Evolutionary conservation across 2,113 vertebrate species (phyloP).

Genomic region (Acinonyx jubatus): DNA sequence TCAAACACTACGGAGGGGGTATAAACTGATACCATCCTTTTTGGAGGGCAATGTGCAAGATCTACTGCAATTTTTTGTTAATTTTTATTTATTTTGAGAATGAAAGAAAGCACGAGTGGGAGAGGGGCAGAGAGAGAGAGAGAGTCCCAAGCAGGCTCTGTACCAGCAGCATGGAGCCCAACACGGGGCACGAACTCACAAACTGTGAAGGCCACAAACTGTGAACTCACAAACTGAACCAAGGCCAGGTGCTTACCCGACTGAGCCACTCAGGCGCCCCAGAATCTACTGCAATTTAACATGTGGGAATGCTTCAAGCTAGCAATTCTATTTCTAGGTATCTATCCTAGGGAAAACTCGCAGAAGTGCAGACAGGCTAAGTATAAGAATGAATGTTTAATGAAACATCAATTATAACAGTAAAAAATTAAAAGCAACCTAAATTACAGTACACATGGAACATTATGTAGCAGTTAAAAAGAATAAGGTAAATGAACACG

Average conservation of each 20-base stretch:
- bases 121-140: too few species aligned
- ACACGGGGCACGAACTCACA: too few species aligned
- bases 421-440: not conserved
- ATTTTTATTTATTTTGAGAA: too few species aligned
- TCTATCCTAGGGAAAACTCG: not conserved
- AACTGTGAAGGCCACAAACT: too few species aligned
- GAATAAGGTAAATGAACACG: not conserved
- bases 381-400: not conserved
- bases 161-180: too few species aligned
- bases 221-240: too few species aligned
- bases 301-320: not conserved
- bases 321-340: slow-evolving; percentile 3
- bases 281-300: not conserved
- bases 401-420: not conserved
- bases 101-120: too few species aligned
- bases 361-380: not conserved
- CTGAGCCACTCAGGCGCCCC: too few species aligned
- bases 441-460: not conserved
- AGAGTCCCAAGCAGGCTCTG: too few species aligned
- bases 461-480: not conserved
- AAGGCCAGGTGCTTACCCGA: too few species aligned
- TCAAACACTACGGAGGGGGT: not conserved
- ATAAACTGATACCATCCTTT: not conserved
- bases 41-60: not conserved
- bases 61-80: not conserved